phyloP scores from a whole-genome alignment of 2,888 invertebrate genomes.

The Mycalesis mineus region DNA sequence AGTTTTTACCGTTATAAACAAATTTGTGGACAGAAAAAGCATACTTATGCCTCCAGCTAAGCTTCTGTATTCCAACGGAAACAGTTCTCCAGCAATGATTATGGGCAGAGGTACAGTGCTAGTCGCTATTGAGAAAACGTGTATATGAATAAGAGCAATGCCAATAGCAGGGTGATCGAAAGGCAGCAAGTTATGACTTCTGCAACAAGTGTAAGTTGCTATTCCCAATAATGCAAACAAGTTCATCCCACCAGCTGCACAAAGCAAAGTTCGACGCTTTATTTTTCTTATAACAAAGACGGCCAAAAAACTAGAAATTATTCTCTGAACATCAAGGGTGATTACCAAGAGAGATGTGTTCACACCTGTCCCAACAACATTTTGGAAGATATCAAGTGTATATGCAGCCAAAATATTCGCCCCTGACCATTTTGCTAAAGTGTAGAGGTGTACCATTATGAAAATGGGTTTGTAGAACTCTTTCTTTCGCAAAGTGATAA shows the following conservation, averaged over 20 bases:
- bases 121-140: conserved; percentile 75
- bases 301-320: conserved; percentile 51
- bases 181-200: conserved; percentile 36
- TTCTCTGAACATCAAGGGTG: conserved; percentile 53
- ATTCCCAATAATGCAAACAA: conserved; percentile 43
- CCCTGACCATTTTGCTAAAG: conserved; percentile 53
- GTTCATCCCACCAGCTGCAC: conserved; percentile 45
- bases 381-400: conserved; percentile 49
- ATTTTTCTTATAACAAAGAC: conserved; percentile 58
- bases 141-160: conserved; percentile 46
- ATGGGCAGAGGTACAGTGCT: conserved; percentile 82
- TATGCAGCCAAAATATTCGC: conserved; percentile 52
- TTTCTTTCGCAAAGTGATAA: conserved; percentile 42
- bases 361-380: conserved; percentile 45
- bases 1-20: conserved; percentile 58
- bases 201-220: conserved; percentile 49
- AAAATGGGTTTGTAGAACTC: conserved; percentile 56
- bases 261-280: conserved; percentile 54
- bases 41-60: conserved; percentile 70
- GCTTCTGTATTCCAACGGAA: conserved; percentile 78
- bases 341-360: conserved; percentile 51
- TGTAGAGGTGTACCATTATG: conserved; percentile 55
- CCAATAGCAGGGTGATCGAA: conserved; percentile 48
- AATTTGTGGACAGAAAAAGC: conserved; percentile 48
- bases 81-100: conserved; percentile 83